Evolutionary conservation across 2,888 invertebrate species (phyloP).

Genomic region (Temnothorax unifasciatus): DNA sequence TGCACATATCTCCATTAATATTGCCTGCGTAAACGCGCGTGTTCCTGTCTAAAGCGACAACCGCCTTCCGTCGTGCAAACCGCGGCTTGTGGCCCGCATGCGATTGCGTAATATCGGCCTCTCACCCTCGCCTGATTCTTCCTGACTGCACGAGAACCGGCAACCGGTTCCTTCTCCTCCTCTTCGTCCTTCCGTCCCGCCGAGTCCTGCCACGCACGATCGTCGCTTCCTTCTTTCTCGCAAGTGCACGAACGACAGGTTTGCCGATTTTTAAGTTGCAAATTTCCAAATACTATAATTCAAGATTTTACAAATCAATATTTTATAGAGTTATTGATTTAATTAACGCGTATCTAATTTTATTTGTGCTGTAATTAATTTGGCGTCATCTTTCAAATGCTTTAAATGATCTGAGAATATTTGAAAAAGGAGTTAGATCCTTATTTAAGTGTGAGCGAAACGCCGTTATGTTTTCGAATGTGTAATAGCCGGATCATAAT

Average conservation of each 20-base stretch:
- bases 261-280: slow-evolving; percentile 26
- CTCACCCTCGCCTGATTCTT: slow-evolving; percentile 72
- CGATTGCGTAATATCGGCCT: slow-evolving; percentile 72
- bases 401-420: not conserved
- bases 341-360: not conserved
- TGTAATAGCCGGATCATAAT: not conserved
- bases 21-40: slow-evolving; percentile 66
- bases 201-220: slow-evolving; percentile 9
- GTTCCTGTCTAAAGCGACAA: slow-evolving; percentile 65
- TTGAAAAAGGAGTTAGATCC: not conserved
- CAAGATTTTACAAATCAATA: not conserved
- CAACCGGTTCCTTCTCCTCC: slow-evolving; percentile 72
- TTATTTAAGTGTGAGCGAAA: not conserved
- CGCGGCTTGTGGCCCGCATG: slow-evolving; percentile 59
- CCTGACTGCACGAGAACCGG: slow-evolving; percentile 69
- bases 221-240: slow-evolving; percentile 54
- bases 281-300: not conserved
- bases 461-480: not conserved
- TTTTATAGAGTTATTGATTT: slow-evolving; percentile 3
- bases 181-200: slow-evolving; percentile 51
- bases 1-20: slow-evolving; percentile 66
- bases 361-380: not conserved
- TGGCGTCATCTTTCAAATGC: not conserved
- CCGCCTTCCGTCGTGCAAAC: slow-evolving; percentile 61
- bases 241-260: not conserved